These are phyloP conservation scores for Chanos chanos DNA, from an alignment of 2,797 vertebrate genomes.

Conservation along the genomic window DNA sequence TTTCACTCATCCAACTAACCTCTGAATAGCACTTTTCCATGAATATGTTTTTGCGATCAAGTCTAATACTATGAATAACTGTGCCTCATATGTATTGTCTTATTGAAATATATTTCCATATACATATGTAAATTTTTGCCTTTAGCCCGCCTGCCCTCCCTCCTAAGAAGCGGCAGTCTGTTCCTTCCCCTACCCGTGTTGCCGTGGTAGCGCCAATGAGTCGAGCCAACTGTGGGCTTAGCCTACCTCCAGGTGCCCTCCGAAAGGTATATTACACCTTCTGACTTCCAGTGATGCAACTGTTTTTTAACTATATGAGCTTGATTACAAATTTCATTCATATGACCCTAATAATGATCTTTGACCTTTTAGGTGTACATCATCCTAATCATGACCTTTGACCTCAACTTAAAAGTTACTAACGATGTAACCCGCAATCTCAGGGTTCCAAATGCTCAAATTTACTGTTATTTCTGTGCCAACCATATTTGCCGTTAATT, in stretches of 20 bases:
- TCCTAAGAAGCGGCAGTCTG: slow-evolving; percentile 94
- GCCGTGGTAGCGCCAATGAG: slow-evolving; percentile 97
- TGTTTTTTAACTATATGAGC: no score
- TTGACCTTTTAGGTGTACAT: background rate
- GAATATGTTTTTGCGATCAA: slow-evolving; percentile 15
- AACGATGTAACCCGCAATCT: no score
- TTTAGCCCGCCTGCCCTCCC: slow-evolving; percentile 90
- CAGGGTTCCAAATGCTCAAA: no score
- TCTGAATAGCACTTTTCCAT: slow-evolving; percentile 13
- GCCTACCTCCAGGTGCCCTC: slow-evolving; percentile 67
- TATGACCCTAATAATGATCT: background rate
- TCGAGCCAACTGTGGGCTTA: slow-evolving; percentile 84
- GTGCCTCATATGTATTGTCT: slow-evolving; percentile 10
- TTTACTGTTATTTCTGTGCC: no score
- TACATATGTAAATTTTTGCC: slow-evolving; percentile 8
- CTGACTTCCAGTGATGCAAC: no score
- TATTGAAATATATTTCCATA: slow-evolving; percentile 41
- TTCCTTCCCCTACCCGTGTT: slow-evolving; percentile 91
- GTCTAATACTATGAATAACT: no score
- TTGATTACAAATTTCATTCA: no score
- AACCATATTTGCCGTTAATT: no score
- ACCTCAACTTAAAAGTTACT: no score
- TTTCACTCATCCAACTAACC: no score
- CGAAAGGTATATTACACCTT: slow-evolving; percentile 45
- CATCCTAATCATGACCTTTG: background rate